Base-by-base conservation (phyloP, 2,888 invertebrate species). In the Xylophagus ater region DNA sequence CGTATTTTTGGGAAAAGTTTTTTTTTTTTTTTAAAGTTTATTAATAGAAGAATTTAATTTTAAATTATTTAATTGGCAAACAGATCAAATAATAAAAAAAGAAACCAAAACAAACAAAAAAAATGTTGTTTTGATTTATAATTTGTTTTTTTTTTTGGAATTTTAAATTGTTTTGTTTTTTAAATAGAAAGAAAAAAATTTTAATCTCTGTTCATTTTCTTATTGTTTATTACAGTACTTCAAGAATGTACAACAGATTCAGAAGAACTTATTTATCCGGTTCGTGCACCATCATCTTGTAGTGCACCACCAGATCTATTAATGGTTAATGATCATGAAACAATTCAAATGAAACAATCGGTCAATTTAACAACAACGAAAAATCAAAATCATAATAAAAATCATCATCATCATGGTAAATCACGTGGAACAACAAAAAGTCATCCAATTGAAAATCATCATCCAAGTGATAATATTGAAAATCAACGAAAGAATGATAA, bases 221-320 rank as follows among this genome's bases (percentile, higher is more conserved):
- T 13, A 32, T 40, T 40, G 18, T 37, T 45, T 17, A 44, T 70
- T 71, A 23, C 68, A 77, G 77, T 77, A 47, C 67, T 72, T 33
- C 74, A 72, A 48, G 77, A 77, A 59, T 72, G 76, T 57, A 69
- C 76, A 43, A 77, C 79, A 28, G 80, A 80, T 55, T 79, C 79
- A 0, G 80, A 80, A 52, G 80, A 80, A 58, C 60, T 80, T 57
- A 71, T 80, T 54, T 76, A 76, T 31, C 65, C 63, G 49, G 60
- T 62, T 30, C 66, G 75, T 29, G 73, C 75, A 28, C 69, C 72
- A 30, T 75, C 75, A 10, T 74, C 74, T 23, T 75, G 75, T 49
- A 75, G 75, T 33, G 75, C 75, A 6, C 75, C 76, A 8, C 76
- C 76, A 8, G 75, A 76, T 58, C 55, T 75, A 51, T 55, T 76